These are phyloP conservation scores for Coregonus ussuriensis DNA, from an alignment of 2,797 vertebrate genomes.

Conservation along the genomic window DNA sequence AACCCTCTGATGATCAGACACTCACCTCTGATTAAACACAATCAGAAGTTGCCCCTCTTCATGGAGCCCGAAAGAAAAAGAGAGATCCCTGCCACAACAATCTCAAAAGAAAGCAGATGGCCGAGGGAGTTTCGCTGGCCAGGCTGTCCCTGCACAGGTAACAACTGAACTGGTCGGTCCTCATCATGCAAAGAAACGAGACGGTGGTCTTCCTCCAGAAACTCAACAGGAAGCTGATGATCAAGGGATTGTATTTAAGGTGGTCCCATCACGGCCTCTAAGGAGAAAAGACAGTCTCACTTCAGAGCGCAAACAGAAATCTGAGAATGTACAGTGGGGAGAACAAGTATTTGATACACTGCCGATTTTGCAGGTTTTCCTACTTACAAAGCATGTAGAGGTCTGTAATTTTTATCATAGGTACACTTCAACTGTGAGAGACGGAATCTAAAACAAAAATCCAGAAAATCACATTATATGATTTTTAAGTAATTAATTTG, in stretches of 20 bases:
- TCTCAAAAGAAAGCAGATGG: too few relatives aligned
- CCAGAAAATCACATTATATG: too few relatives aligned
- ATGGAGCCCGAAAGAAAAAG: too few relatives aligned
- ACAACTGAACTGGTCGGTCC: neutral
- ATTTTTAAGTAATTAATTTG: too few relatives aligned
- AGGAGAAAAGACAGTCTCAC: slow-evolving; percentile 57
- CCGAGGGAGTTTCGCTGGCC: neutral
- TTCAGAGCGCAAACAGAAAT: slow-evolving; percentile 33
- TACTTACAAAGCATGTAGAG: too few relatives aligned
- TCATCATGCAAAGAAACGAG: neutral
- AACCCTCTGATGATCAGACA: slow-evolving; percentile 34
- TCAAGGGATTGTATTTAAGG: slow-evolving; percentile 26
- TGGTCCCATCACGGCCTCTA: slow-evolving; percentile 39
- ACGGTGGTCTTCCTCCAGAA: slow-evolving; percentile 18
- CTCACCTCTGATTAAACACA: slow-evolving; percentile 25
- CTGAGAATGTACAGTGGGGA: too few relatives aligned
- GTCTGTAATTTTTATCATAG: too few relatives aligned
- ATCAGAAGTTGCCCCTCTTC: slow-evolving; percentile 20
- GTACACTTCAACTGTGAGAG: too few relatives aligned
- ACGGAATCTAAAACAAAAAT: too few relatives aligned
- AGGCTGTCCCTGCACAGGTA: neutral
- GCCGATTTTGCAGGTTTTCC: too few relatives aligned
- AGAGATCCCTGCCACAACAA: too few relatives aligned
- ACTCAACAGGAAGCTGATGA: slow-evolving; percentile 24
- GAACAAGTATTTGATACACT: too few relatives aligned